Evolutionary conservation across 2,797 vertebrate genomes (phyloP).

Genomic region (Hemitrygon akajei): DNA sequence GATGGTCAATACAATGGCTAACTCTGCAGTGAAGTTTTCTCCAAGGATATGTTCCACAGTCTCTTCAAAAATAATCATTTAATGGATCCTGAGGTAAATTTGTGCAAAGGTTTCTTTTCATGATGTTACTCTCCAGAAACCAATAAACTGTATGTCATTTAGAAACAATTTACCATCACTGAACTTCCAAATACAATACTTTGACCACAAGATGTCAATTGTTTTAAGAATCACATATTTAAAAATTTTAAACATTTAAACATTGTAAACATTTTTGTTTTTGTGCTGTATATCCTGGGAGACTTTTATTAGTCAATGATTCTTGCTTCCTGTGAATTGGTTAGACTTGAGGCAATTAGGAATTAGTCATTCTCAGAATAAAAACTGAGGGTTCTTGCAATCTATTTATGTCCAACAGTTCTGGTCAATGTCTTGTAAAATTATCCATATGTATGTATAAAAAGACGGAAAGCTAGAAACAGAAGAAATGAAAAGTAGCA

Average conservation of each 20-base stretch:
- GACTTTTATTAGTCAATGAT: not conserved
- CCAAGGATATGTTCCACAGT: constrained; percentile 86
- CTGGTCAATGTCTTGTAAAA: not conserved
- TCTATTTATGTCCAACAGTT: too few relatives aligned
- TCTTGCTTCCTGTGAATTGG: not conserved
- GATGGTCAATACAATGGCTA: constrained; percentile 93
- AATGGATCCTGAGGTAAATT: constrained; percentile 78
- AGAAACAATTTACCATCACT: not conserved
- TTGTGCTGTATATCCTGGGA: too few relatives aligned
- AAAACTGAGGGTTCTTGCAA: not conserved
- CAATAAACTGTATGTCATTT: not conserved
- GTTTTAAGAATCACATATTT: not conserved
- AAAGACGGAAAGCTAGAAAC: not conserved
- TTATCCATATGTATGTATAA: not conserved
- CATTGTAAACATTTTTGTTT: not conserved
- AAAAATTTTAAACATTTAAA: not conserved
- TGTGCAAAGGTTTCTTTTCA: not conserved
- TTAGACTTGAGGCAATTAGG: not conserved
- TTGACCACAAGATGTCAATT: not conserved
- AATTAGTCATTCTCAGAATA: not conserved
- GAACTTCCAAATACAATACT: not conserved
- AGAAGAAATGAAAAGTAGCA: not conserved
- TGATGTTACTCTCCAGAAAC: not conserved
- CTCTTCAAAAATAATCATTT: constrained; percentile 84
- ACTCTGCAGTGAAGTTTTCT: constrained; percentile 91